Conservation (phyloP, 1,140 invertebrate genomes). For the Drosophila tani region DNA sequence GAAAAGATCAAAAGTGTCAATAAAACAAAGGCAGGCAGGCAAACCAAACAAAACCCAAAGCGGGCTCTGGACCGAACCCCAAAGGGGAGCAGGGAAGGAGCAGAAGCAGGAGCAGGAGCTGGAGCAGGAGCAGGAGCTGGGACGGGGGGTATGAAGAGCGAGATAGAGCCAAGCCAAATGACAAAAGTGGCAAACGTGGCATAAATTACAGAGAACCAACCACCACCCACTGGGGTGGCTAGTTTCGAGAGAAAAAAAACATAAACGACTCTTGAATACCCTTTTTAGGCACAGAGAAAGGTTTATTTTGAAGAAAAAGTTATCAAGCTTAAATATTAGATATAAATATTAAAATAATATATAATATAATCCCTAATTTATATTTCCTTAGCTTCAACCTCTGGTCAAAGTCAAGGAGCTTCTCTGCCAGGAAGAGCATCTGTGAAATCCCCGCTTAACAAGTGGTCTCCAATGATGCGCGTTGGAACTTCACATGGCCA, state of each 20-base stretch:
- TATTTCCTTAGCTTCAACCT: too few relatives aligned
- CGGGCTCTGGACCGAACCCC: slow-evolving; percentile 44
- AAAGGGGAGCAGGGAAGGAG: slow-evolving; percentile 23
- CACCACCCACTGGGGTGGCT: slow-evolving; percentile 6
- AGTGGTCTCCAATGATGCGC: slow-evolving; percentile 46
- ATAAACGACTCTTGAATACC: background rate
- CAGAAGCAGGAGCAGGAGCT: background rate
- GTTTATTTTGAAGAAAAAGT: too few relatives aligned
- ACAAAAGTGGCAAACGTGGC: slow-evolving; percentile 82
- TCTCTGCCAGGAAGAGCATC: background rate
- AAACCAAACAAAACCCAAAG: slow-evolving; percentile 6
- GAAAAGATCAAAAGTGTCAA: slow-evolving; percentile 82
- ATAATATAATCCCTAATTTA: too few relatives aligned
- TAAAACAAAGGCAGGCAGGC: slow-evolving; percentile 71
- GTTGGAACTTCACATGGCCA: slow-evolving; percentile 15
- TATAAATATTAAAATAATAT: too few relatives aligned
- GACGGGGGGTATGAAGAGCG: slow-evolving; percentile 1
- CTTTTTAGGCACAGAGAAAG: background rate
- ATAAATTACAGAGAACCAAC: slow-evolving; percentile 64
- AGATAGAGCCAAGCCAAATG: slow-evolving; percentile 60
- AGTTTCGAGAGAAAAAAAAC: slow-evolving; percentile 17
- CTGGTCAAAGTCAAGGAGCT: background rate
- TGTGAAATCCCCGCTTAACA: slow-evolving; percentile 14
- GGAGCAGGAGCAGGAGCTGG: background rate
- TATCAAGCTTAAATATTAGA: too few relatives aligned